phyloP scores from a whole-genome alignment of 2,888 invertebrate genomes.

The Calephelis perditalis region DNA sequence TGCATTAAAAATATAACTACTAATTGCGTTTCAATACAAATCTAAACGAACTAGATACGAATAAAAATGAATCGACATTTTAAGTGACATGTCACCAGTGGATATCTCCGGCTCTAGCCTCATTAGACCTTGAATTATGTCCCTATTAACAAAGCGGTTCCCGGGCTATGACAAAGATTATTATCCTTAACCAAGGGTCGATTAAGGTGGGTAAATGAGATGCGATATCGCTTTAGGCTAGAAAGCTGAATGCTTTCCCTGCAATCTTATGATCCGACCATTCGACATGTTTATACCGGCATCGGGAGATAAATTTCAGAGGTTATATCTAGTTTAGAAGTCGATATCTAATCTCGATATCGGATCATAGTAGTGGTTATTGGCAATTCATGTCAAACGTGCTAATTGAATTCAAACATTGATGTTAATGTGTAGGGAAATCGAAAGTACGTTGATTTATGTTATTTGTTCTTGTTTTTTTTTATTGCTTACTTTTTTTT shows the following conservation, averaged over 20 bases:
- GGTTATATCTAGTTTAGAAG: conserved; percentile 12
- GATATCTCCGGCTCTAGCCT: conserved; percentile 18
- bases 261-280: conserved; percentile 33
- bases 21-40: too few species aligned
- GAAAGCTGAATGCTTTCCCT: conserved; percentile 37
- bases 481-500: too few species aligned
- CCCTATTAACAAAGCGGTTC: conserved; percentile 25
- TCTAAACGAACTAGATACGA: background rate
- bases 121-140: conserved; percentile 24
- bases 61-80: conserved; percentile 7
- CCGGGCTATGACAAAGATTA: conserved; percentile 30
- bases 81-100: conserved; percentile 13
- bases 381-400: conserved; percentile 13
- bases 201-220: conserved; percentile 41
- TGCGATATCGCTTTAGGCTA: conserved; percentile 34
- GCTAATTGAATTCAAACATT: conserved; percentile 10
- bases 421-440: background rate
- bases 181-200: conserved; percentile 33
- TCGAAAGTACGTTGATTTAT: too few species aligned
- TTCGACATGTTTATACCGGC: conserved; percentile 32
- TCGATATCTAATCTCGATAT: conserved; percentile 14
- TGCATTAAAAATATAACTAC: too few species aligned
- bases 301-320: conserved; percentile 25
- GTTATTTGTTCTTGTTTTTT: too few species aligned
- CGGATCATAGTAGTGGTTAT: conserved; percentile 16